Evolutionary conservation across 2,797 vertebrate genomes (phyloP), one percentile per base, ranked within the genome.

Genomic region (Austrolebias charrua): DNA sequence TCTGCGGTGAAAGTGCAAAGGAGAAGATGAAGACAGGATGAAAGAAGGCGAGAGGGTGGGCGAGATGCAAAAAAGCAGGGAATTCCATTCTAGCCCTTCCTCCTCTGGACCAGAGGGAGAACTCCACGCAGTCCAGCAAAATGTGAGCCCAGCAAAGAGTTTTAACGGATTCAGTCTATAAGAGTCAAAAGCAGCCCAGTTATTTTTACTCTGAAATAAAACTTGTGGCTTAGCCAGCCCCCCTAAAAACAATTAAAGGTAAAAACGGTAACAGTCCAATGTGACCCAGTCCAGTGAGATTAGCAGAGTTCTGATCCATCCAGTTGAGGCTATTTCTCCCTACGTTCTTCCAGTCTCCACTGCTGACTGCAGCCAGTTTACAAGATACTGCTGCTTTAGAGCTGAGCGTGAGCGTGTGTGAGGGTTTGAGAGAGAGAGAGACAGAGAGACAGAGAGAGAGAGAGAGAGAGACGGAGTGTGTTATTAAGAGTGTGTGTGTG

Each of bases 321-420:
- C 71, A 68, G 65, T 73, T 60, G 46, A 50, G 78, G 83, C 77
- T 78, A 81, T 84, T 78, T 64, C 71, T 80, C 74, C 75, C 71
- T 86, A 76, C 80, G 61, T 86, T 78, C 75, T 83, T 69, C 79
- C 73, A 81, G 76, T 84, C 64, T 63, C 59, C 44, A 20, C 55
- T 62, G 83, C 87, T 81, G 84, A 89, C 89, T 90, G 82, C 91
- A 91, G 92, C 85, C 88, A 87, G 84, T 84, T 86, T 89, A 88
- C 90, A 87, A 84, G 92, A 90, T 86, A 89, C 90, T 82, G 85
- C 93, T 90, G 90, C 84, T 87, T 76, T 82, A 71, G 68, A 86
- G 82, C 90, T 79, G 87, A 90, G 85, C 40, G 54, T 54, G 71
- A 77, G 85, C 56, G 63, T 78, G 79, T 80, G 75, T 61, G 81